Evolutionary conservation across 2,888 invertebrate genomes (phyloP).

Genomic region (Rhimphoctona megacephalus): DNA sequence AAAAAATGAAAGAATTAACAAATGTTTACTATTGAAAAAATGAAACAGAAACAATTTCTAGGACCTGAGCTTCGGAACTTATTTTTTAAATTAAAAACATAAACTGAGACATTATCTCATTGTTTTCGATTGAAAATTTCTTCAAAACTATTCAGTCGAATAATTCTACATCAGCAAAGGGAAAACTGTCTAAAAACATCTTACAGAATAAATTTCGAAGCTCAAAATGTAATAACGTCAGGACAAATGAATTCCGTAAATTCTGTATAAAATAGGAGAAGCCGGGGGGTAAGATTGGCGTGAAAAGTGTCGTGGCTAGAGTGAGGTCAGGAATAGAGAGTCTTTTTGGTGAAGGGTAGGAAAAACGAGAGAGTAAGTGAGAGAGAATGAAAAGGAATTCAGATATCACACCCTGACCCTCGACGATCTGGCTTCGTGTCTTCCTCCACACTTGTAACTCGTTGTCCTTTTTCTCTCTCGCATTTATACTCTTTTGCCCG

Average conservation of each 20-base stretch:
- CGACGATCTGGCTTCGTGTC: constrained; percentile 61
- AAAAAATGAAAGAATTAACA: not conserved
- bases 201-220: not conserved
- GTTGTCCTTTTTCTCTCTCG: constrained; percentile 40
- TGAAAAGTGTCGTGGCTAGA: not conserved
- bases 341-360: constrained; percentile 9
- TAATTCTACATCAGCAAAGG: not conserved
- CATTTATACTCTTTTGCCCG: constrained; percentile 13
- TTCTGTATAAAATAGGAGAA: not conserved
- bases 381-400: constrained; percentile 68
- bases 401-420: constrained; percentile 75
- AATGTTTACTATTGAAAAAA: not conserved
- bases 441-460: constrained; percentile 33
- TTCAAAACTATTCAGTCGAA: not conserved
- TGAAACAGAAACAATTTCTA: not conserved
- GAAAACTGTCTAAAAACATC: not conserved
- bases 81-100: not conserved
- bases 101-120: too few species aligned
- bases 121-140: too few species aligned
- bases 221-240: not conserved
- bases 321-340: constrained; percentile 8
- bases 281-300: not conserved
- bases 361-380: constrained; percentile 47
- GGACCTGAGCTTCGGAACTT: not conserved
- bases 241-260: not conserved